phyloP scores from a whole-genome alignment of 2,797 vertebrate species.

The Vipera latastei region DNA sequence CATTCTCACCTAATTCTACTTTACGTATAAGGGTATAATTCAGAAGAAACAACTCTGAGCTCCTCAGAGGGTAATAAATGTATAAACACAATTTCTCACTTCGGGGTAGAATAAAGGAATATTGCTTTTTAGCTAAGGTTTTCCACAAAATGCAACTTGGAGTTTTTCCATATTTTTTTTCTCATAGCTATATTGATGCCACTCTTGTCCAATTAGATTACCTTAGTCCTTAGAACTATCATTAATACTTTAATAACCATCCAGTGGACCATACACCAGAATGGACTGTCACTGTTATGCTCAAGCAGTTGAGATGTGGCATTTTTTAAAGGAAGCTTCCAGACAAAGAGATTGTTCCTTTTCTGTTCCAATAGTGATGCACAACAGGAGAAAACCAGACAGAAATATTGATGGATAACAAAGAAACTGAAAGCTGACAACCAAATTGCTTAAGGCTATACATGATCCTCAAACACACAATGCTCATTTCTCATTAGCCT shows the following conservation, averaged over 20 bases:
- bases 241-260: neutral
- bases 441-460: slow-evolving; percentile 15
- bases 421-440: neutral
- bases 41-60: neutral
- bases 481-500: slow-evolving; percentile 26
- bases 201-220: neutral
- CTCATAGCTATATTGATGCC: neutral
- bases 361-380: slow-evolving; percentile 16
- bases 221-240: neutral
- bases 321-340: neutral
- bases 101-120: neutral
- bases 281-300: neutral
- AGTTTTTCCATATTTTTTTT: neutral
- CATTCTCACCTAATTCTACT: neutral
- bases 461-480: neutral
- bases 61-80: neutral
- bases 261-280: neutral
- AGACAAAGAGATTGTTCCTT: neutral
- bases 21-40: neutral
- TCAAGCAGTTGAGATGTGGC: neutral
- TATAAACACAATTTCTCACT: neutral
- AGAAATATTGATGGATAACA: neutral
- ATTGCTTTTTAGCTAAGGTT: neutral
- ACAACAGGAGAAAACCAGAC: neutral
- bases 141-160: neutral